Evolutionary conservation across 2,797 vertebrate species (phyloP), one percentile per base, ranked within the genome.

Genomic region (Tadarida brasiliensis): DNA sequence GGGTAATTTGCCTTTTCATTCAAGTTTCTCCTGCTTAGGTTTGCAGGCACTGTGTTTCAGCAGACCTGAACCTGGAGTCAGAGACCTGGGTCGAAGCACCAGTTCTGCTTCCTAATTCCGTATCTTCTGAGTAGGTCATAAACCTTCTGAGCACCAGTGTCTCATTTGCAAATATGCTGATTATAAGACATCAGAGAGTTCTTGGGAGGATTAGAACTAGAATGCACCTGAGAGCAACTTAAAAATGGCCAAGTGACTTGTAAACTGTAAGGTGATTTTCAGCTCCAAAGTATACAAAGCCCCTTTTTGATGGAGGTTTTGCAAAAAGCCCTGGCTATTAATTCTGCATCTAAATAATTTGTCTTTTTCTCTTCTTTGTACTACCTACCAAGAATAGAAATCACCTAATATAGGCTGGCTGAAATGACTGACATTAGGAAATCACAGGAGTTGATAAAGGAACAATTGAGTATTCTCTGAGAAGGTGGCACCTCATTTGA

Each of bases 371-470:
- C 57, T 73, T 96, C 33, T 96, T 94, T 93, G 35, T 56, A 94
- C 90, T 87, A 81, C 16, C n/a, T 61, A 94, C 90, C n/a, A 93
- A 96, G 82, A 94, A 97, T 59, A 97, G 96, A 97, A 98, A 97
- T 81, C 17, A 74, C 61, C 76, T 94, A 85, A 94, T 94, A 95
- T 96, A 96, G 76, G 67, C 44, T 92, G 71, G 24, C 57, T 91
- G 96, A 95, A 95, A 61, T 96, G 90, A 98, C 47, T 97, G 96
- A 93, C 78, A 91, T 84, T 89, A 96, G 83, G 83, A 97, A 97
- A 95, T 97, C 95, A 90, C 24, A 77, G 89, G 51, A 87, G 84
- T 90, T 92, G 92, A 95, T 87, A 93, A 96, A 90, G 85, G 95
- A 97, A 95, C 87, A 96, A 92, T 83, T 96, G 90, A 82, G 89